Evolutionary conservation across 2,113 vertebrate genomes (phyloP), one percentile per base, ranked within the genome.

Genomic region (Geothlypis trichas): DNA sequence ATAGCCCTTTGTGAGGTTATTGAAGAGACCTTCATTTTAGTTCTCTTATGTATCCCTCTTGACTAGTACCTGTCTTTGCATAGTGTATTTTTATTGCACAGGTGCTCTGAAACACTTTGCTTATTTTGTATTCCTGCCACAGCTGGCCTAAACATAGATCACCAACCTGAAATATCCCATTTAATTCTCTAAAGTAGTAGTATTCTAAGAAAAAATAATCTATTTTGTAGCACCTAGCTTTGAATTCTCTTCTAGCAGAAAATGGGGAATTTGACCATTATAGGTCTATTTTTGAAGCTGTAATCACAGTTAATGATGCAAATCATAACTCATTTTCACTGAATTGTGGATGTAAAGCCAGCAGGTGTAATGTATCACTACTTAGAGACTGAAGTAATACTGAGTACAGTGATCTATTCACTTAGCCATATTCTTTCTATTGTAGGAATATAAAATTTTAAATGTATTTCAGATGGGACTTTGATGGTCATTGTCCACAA

Each of bases 241-340:
- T 84, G 23, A 95, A 67, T 84, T 90, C 18, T 82, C 10, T 91
- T 91, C 39, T 83, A 89, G 68, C 11, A 62, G 51, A 37, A 77
- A 86, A 77, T 46, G 23, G 41, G 27, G 10, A 90, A 55, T 77
- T 49, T 73, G 21, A 81, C 67, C 30, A 77, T 77, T 90, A 3
- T 9, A 65, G 51, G 65, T 55, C 51, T 69, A 54, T 81, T 88
- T 95, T 59, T 88, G 51, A 77, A 89, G 52, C 15, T 81, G 24
- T 67, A 92, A 63, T 74, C 4, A 0, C 54, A 68, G 76, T 73
- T 95, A 94, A 84, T 69, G 67, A 74, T 86, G 58, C 74, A 95
- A 95, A 71, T 78, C 67, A 59, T 79, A 90, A 84, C 42, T 77
- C 24, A 68, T 86, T 93, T 88, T 93, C 68, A 86, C 37, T 33